Evolutionary conservation across 92 coral and sea anemone genomes (phyloP).

Genomic region (Parazoanthus atlanticus): DNA sequence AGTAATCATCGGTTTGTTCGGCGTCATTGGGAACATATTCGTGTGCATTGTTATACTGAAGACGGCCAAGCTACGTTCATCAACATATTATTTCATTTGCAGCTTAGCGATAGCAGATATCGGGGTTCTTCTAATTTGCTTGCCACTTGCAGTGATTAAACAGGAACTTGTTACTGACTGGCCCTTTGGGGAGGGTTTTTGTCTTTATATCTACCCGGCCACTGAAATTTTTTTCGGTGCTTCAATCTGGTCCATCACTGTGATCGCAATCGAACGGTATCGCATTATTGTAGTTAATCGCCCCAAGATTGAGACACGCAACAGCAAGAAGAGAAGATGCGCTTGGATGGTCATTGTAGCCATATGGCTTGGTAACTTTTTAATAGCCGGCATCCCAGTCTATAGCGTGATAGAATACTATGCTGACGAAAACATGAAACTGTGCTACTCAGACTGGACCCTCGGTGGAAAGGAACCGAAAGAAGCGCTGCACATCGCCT

Average conservation of each 20-base stretch:
- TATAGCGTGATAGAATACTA: conserved; percentile 13
- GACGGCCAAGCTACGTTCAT: conserved; percentile 24
- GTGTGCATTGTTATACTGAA: conserved; percentile 34
- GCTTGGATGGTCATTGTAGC: conserved; percentile 28
- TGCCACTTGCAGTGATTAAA: conserved; percentile 27
- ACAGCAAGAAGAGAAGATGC: conserved; percentile 18
- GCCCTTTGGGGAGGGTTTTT: conserved; percentile 36
- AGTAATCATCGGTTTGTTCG: conserved; percentile 18
- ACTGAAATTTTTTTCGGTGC: conserved; percentile 24
- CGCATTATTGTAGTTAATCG: conserved; percentile 40
- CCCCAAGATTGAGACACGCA: conserved; percentile 28
- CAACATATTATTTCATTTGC: conserved; percentile 35
- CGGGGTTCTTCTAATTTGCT: conserved; percentile 6
- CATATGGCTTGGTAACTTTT: conserved; percentile 37
- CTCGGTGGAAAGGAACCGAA: conserved; percentile 10
- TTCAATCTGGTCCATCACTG: conserved; percentile 40
- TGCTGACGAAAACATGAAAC: not conserved
- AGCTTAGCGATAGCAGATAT: conserved; percentile 37
- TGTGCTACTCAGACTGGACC: conserved; percentile 24
- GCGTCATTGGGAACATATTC: conserved; percentile 32
- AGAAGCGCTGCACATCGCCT: not conserved
- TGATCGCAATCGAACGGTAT: conserved; percentile 38
- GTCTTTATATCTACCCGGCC: conserved; percentile 30
- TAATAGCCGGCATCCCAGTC: conserved; percentile 24
- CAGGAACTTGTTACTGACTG: conserved; percentile 6